Evolutionary conservation across 2,797 vertebrate genomes (phyloP), one percentile per base, ranked within the genome.

Genomic region (Malurus leucopterus): DNA sequence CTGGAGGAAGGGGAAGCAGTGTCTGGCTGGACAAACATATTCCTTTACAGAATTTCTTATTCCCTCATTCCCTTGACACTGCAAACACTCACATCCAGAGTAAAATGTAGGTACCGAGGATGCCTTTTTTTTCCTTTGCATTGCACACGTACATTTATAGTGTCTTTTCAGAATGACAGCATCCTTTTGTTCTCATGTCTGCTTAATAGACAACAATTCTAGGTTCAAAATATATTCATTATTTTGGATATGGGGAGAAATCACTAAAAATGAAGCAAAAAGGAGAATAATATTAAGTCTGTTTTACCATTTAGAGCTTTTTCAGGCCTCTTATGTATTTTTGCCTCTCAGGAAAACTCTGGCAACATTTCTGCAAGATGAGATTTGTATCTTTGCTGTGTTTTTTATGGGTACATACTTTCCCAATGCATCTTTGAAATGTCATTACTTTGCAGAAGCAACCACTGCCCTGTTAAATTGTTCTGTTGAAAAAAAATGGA

Each of bases 371-470:
- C 49, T 73, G 26, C 34, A 57, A 61, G 24, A 62, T 41, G 51
- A 63, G 44, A 59, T 89, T 65, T 78, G 22, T 67, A 36, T 49
- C 27, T 76, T 85, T 91, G 22, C 24, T 79, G 26, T 73, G 29
- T 46, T 88, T 84, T 91, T 91, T 84, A 50, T 29, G 67, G 30
- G 9, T 76, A 17, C 23, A 67, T 67, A 65, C 26, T 79, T 92
- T 78, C 57, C 38, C 46, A 73, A 34, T 50, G 30, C 32, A 41
- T 84, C 32, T 74, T 83, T 93, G 83, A 95, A 91, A 94, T 86
- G 61, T 74, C 50, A 62, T 79, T 93, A 44, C 50, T 91, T 86
- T 82, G n/a, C 46, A 71, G 57, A 77, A 81, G 76, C 93, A 88
- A 84, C 27, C 29, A 32, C 13, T 94, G 74, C 84, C 77, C 74